Conservation (phyloP, 2,113 vertebrate species). For the Brachyhypopomus gauderio region DNA sequence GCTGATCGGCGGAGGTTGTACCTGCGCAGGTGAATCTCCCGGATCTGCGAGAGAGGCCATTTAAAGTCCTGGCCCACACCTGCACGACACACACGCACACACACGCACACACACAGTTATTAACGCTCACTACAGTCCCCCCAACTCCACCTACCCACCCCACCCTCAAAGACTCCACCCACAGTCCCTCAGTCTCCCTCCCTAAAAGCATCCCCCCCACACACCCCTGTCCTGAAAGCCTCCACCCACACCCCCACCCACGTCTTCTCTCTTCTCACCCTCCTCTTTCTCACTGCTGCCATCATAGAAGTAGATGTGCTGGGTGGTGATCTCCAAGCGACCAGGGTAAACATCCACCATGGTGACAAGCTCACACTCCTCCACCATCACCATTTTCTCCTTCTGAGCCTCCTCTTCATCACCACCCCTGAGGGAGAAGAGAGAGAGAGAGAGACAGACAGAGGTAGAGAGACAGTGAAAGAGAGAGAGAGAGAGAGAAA, state of each 20-base stretch:
- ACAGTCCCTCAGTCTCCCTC: no score
- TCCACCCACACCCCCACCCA: no score
- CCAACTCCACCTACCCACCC: no score
- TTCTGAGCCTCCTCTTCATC: constrained; percentile 89
- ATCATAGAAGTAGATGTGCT: constrained; percentile 95
- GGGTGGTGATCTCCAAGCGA: constrained; percentile 93
- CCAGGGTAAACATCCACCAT: constrained; percentile 89
- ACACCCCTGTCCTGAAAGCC: no score
- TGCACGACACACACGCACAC: constrained; percentile 58
- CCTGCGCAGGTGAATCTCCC: constrained; percentile 91
- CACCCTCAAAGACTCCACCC: no score
- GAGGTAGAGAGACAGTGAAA: neutral
- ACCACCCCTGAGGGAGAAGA: constrained; percentile 74
- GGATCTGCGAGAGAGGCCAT: constrained; percentile 92
- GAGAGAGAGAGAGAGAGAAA: neutral
- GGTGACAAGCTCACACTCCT: constrained; percentile 95
- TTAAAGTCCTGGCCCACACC: constrained; percentile 96
- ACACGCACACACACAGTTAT: neutral
- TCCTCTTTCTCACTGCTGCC: constrained; percentile 92
- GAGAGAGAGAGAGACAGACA: neutral
- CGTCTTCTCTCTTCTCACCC: constrained; percentile 70
- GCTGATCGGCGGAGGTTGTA: constrained; percentile 95
- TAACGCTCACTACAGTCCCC: neutral
- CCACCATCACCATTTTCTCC: constrained; percentile 88
- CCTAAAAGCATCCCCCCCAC: no score